Evolutionary conservation across 2,113 vertebrate species (phyloP).

Genomic region (Leptobrachium ailaonicum): DNA sequence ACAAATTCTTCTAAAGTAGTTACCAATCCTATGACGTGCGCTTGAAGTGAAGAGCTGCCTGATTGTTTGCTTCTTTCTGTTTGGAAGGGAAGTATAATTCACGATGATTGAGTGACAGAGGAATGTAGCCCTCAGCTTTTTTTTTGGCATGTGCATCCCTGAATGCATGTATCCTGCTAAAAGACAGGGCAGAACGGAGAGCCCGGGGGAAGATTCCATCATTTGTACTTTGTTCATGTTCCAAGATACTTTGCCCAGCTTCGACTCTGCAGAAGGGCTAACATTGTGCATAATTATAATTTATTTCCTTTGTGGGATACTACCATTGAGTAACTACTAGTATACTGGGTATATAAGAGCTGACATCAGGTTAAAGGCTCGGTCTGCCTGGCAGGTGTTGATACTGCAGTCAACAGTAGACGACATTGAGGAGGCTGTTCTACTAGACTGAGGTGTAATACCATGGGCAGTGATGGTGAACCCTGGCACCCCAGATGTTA

Average conservation of each 20-base stretch:
- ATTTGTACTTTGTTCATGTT: conserved; percentile 16
- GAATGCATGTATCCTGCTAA: conserved; percentile 43
- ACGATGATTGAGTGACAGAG: conserved; percentile 46
- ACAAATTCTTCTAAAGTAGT: conserved; percentile 21
- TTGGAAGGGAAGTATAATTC: conserved; percentile 37
- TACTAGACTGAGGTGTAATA: too few species aligned
- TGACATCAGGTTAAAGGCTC: too few species aligned
- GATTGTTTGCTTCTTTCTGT: conserved; percentile 18
- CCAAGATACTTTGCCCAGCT: conserved; percentile 25
- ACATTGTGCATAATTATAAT: conserved; percentile 33
- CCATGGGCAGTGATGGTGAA: too few species aligned
- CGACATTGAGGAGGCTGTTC: too few species aligned
- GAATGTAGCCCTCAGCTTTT: conserved; percentile 36
- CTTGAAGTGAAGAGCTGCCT: conserved; percentile 21
- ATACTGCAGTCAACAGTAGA: too few species aligned
- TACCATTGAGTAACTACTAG: too few species aligned
- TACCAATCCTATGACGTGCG: conserved; percentile 4
- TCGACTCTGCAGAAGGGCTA: conserved; percentile 22
- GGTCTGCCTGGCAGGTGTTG: too few species aligned
- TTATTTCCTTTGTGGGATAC: neutral
- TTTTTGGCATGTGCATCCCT: conserved; percentile 39
- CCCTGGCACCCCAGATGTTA: too few species aligned
- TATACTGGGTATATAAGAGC: too few species aligned
- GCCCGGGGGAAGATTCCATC: conserved; percentile 42
- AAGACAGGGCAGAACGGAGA: conserved; percentile 36